Evolutionary conservation across 2,113 vertebrate species (phyloP).

Genomic region (Daboia siamensis): DNA sequence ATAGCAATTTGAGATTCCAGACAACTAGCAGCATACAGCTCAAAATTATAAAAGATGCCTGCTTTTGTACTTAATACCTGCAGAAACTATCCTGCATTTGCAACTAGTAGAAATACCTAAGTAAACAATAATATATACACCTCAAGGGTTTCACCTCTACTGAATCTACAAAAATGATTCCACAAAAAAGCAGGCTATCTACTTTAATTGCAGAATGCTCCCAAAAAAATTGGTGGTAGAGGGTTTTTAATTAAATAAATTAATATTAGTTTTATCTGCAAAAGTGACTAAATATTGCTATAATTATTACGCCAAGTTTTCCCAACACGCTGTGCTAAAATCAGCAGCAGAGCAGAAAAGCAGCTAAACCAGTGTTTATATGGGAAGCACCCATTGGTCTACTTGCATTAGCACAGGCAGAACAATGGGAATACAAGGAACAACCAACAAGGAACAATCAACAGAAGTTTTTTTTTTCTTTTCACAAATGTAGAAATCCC

Average conservation of each 20-base stretch:
- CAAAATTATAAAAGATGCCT: constrained; percentile 59
- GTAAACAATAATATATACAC: constrained; percentile 69
- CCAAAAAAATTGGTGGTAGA: constrained; percentile 72
- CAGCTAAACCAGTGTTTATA: constrained; percentile 51
- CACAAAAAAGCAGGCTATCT: constrained; percentile 65
- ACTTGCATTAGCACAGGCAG: constrained; percentile 31
- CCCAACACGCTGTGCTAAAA: constrained; percentile 61
- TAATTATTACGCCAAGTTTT: constrained; percentile 66
- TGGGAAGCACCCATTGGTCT: constrained; percentile 44
- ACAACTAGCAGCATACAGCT: constrained; percentile 89
- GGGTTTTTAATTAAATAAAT: constrained; percentile 92
- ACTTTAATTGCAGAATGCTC: constrained; percentile 75
- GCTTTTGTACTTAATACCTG: constrained; percentile 65
- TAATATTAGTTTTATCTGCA: constrained; percentile 93
- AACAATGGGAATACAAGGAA: constrained; percentile 19
- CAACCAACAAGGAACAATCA: constrained; percentile 41
- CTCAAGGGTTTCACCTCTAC: constrained; percentile 67
- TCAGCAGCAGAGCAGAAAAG: constrained; percentile 47
- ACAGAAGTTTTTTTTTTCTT: constrained; percentile 39
- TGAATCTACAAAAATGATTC: constrained; percentile 59
- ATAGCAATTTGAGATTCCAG: constrained; percentile 77
- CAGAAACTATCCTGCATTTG: constrained; percentile 60
- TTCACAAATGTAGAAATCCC: constrained; percentile 10
- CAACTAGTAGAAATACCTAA: constrained; percentile 68
- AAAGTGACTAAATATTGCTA: constrained; percentile 93